These are phyloP conservation scores for Nesidiocoris tenuis DNA, from an alignment of 2,888 invertebrate species.

Conservation along the genomic window DNA sequence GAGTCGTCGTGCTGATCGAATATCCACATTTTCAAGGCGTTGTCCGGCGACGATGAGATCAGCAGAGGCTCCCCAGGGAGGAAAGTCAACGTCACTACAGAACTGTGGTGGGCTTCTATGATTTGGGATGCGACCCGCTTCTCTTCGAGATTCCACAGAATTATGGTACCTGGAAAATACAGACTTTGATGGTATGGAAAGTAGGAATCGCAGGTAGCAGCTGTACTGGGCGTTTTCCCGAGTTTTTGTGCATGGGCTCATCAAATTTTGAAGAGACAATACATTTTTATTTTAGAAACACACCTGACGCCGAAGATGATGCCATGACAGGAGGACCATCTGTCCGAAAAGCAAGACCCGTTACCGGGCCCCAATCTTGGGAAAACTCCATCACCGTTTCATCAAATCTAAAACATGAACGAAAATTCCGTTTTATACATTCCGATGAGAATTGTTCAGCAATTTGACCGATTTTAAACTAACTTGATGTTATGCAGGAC, in stretches of 20 bases:
- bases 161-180: constrained; percentile 61
- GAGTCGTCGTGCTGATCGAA: constrained; percentile 92
- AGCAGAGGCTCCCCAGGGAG: constrained; percentile 77
- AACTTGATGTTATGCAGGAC: constrained; percentile 82
- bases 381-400: constrained; percentile 77
- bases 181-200: no score
- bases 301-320: constrained; percentile 74
- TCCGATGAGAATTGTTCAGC: background rate
- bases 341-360: constrained; percentile 79
- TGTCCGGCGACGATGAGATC: constrained; percentile 90
- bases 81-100: constrained; percentile 12
- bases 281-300: background rate
- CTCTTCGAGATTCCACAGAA: constrained; percentile 91
- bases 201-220: no score
- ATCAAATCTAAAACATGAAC: constrained; percentile 58
- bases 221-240: no score
- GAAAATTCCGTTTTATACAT: background rate
- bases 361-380: constrained; percentile 91
- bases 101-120: constrained; percentile 18
- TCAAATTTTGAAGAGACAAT: no score
- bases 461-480: background rate
- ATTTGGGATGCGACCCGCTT: constrained; percentile 76
- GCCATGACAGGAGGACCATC: constrained; percentile 86
- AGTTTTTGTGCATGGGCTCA: no score
- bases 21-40: constrained; percentile 85